Evolutionary conservation across 2,113 vertebrate genomes (phyloP), one percentile per base, ranked within the genome.

Genomic region (Bettongia penicillata): DNA sequence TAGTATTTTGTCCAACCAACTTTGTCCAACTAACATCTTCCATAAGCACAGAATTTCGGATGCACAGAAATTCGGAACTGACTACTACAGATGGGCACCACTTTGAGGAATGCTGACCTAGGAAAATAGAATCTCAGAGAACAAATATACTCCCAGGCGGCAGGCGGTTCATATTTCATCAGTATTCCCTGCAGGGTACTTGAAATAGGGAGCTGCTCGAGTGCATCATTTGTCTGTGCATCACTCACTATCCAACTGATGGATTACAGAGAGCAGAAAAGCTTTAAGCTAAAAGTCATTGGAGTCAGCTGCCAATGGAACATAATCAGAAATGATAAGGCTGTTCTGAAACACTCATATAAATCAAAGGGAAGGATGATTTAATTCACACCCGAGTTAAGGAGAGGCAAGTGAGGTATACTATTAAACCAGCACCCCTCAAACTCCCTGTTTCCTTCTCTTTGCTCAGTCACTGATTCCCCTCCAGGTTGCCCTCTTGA

Each of bases 91-190:
- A 77, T 77, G 68, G 68, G 5, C 90, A 94, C 47, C 48, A 90
- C 23, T 61, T 25, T 43, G 57, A 47, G 51, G 68, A 93, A 89
- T 48, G 12, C 24, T 94, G 14, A 43, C 91, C 43, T 14, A 47
- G 55, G 92, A 14, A 92, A 92, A 12, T 31, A 92, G 53, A 37
- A 92, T 95, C 26, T 26, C 95, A 3, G 48, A 77, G 55, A 91
- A 25, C 57, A 48, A 11, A 51, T 1, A 24, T 43, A 84, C 68
- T 84, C 68, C 68, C 51, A 61, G 25, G 9, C 91, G 14, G 37
- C 93, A 68, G 24, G 68, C 11, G 23, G 24, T 48, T 77, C 37
- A 90, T 11, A 53, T 16, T 3, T 77, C n/a, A 48, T 51, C 57
- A 50, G 53, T 43, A 43, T 77, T 92, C 93, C 37, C 37, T 25